Evolutionary conservation across 2,113 vertebrate species (phyloP).

Genomic region (Hippolais icterina): DNA sequence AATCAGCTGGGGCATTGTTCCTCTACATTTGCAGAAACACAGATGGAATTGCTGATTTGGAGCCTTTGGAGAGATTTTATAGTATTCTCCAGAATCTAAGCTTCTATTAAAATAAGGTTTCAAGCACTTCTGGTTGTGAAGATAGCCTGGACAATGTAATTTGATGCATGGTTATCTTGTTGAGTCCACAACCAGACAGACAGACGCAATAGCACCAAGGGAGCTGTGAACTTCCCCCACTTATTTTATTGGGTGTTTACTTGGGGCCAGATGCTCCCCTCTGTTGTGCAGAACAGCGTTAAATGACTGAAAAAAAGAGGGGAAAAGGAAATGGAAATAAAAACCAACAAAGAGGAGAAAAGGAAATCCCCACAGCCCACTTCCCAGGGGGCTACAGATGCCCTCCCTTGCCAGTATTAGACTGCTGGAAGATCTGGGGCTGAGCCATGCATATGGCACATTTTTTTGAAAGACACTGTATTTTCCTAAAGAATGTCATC

Average conservation of each 20-base stretch:
- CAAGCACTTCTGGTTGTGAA: constrained; percentile 48
- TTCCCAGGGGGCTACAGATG: not conserved
- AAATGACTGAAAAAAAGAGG: constrained; percentile 36
- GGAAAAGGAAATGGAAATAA: constrained; percentile 56
- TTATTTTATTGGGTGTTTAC: constrained; percentile 61
- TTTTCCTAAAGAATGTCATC: not conserved
- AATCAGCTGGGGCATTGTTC: constrained; percentile 54
- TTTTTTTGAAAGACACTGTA: not conserved
- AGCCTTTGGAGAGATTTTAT: constrained; percentile 55
- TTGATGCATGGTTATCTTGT: constrained; percentile 57
- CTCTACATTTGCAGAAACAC: constrained; percentile 57
- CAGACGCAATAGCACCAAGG: constrained; percentile 46
- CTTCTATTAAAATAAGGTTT: constrained; percentile 62
- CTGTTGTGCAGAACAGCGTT: not conserved
- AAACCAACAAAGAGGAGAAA: constrained; percentile 29
- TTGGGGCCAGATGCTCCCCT: constrained; percentile 56
- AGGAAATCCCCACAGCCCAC: constrained; percentile 1
- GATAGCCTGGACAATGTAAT: constrained; percentile 64
- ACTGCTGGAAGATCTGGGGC: not conserved
- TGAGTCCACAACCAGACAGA: constrained; percentile 37
- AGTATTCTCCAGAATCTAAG: constrained; percentile 51
- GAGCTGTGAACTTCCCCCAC: constrained; percentile 53
- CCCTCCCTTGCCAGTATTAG: not conserved
- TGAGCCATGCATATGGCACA: not conserved
- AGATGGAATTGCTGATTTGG: constrained; percentile 59